These are phyloP conservation scores for Bombus cullumanus DNA, from an alignment of 1,140 invertebrate genomes.

Conservation along the genomic window DNA sequence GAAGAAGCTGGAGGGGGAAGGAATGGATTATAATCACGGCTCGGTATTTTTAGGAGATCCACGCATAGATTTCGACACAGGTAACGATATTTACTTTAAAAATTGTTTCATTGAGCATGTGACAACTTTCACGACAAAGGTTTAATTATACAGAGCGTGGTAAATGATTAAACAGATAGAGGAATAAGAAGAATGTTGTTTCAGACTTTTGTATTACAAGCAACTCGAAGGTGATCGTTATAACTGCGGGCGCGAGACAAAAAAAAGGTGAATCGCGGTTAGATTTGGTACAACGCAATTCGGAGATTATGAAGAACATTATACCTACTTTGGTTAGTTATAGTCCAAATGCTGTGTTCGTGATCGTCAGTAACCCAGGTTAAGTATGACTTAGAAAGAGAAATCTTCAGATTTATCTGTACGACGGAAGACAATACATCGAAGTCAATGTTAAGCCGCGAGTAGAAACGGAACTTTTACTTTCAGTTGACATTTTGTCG, in stretches of 20 bases:
- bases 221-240: conserved; percentile 84
- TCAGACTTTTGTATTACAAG: conserved; percentile 84
- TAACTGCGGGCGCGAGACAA: conserved; percentile 85
- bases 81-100: conserved; percentile 67
- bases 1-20: conserved; percentile 85
- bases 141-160: background rate
- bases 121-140: background rate
- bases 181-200: background rate
- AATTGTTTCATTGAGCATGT: background rate
- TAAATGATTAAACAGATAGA: background rate
- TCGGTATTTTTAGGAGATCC: conserved; percentile 83
- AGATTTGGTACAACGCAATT: conserved; percentile 84
- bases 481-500: conserved; percentile 85
- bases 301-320: conserved; percentile 85
- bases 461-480: conserved; percentile 32
- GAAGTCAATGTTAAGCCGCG: background rate
- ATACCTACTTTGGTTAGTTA: conserved; percentile 84
- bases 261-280: conserved; percentile 83
- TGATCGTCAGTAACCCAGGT: conserved; percentile 87
- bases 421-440: background rate
- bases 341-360: conserved; percentile 85
- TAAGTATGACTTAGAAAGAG: background rate
- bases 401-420: too few species aligned
- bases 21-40: conserved; percentile 84
- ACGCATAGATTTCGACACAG: conserved; percentile 82